Evolutionary conservation across 2,888 invertebrate species (phyloP), one percentile per base, ranked within the genome.

Genomic region (Trachelus tabidus): DNA sequence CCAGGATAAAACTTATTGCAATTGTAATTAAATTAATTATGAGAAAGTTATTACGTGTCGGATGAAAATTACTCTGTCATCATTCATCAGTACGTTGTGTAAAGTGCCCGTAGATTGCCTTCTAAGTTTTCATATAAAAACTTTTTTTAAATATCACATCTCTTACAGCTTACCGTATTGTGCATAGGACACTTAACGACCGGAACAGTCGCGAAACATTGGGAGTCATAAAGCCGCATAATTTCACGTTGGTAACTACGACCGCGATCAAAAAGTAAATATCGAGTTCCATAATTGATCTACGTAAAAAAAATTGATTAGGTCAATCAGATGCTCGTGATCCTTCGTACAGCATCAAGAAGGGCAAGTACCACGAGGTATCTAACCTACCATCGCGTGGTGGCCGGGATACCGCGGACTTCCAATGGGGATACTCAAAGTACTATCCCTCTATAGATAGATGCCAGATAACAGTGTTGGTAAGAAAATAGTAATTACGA

Each of bases 401-500:
- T 71, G 71, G 9, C n/a, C 9, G 31, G 31, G 12, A n/a, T 34
- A 12, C 31, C 3, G 31, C 34, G 31, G 31, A 23, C 9, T 56
- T 56, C 23, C 56, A 56, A 56, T 56, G 9, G 56, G 23, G 56
- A 56, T 56, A 23, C 56, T 56, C 56, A 40, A 40, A 40, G 40
- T 40, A 40, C 40, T 69, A 69, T 69, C 71, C 71, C 11, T 71
- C 71, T 34, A 83, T 82, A 83, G 86, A 85, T 85, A 77, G 79
- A 79, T 79, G 82, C 79, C 71, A 80, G 86, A 86, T 86, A 85
- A 85, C 76, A 80, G 78, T 78, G 76, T 77, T 79, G 75, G 81
- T 83, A 86, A 85, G 85, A 85, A 85, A 85, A 85, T 85, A 86
- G 86, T 86, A 85, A 85, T 85, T 85, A 85, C 82, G 84, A 79